Base-by-base conservation (phyloP, 1,140 invertebrate genomes). In the Drosophila pruinosa region DNA sequence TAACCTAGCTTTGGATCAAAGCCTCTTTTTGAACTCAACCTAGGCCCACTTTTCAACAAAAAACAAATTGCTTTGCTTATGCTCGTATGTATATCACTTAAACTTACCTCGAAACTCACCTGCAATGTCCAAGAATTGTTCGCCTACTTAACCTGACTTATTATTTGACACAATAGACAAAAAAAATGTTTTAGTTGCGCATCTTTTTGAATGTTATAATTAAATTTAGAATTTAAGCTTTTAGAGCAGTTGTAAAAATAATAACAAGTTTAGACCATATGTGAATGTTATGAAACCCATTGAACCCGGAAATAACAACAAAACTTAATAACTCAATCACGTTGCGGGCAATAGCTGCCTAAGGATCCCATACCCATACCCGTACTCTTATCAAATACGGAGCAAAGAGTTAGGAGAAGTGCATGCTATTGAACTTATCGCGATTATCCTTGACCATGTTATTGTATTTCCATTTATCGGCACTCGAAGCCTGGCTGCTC, bases 401-500 rank as follows among this genome's bases (percentile, higher is more conserved):
- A n/a, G n/a, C n/a, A n/a, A n/a, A 4, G 17, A 28, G 8, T 62
- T 73, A 91, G 50, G 75, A 90, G 75, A 86, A 90, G 64, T 91
- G 89, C 75, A 91, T 72, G 50, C 53, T 72, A 53, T 91, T 91
- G 75, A 91, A 91, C 45, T 90, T 65, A 5, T 91, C 80, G 12
- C 89, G 89, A 28, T 91, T 75, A 48, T 91, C 65, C 31, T 77
- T 75, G 41, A 91, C 89, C 89, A 91, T 91, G 26, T 89, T 75
- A 53, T 91, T 91, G 67, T 90, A 91, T 31, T 91, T 91, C 89
- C 89, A 91, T 63, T 91, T 91, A 12, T 89, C 86, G n/a, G 52
- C 69, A 24, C 54, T 71, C 4, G 79, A 78, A 4, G 81, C 81
- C 31, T 88, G 70, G 26, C 73, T 81, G 45, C 77, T 82, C 81